These are phyloP conservation scores for Sardinella longiceps DNA, from an alignment of 2,797 vertebrate genomes.

Conservation along the genomic window DNA sequence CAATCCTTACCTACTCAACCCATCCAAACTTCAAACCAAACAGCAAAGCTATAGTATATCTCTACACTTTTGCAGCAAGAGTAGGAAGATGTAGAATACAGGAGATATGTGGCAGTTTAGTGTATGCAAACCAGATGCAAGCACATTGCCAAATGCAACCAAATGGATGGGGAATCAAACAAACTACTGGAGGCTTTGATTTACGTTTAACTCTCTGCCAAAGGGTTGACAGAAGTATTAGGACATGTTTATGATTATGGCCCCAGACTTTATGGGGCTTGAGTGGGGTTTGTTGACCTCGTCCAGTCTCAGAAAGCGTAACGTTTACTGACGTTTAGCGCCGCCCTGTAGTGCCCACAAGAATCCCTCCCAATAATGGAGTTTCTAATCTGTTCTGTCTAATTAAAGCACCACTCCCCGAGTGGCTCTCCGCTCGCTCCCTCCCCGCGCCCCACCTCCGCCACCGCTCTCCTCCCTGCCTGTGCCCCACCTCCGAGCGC, in stretches of 20 bases:
- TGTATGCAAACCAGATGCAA: too few relatives aligned
- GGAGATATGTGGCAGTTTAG: too few relatives aligned
- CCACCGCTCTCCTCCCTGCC: too few relatives aligned
- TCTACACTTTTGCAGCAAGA: too few relatives aligned
- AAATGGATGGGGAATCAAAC: too few relatives aligned
- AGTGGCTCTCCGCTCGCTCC: background rate
- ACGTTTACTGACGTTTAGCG: background rate
- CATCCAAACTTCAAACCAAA: too few relatives aligned
- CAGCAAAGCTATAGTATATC: too few relatives aligned
- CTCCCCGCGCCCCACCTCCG: background rate
- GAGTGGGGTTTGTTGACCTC: slow-evolving; percentile 4
- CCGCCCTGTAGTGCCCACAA: slow-evolving; percentile 20
- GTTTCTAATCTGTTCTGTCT: slow-evolving; percentile 59
- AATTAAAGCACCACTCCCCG: slow-evolving; percentile 1
- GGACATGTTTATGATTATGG: background rate
- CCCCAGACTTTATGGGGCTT: background rate
- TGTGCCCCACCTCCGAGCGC: background rate
- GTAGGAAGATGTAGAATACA: too few relatives aligned
- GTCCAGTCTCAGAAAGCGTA: background rate
- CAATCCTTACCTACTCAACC: too few relatives aligned
- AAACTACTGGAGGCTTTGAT: too few relatives aligned
- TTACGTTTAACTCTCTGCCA: too few relatives aligned
- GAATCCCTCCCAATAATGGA: slow-evolving; percentile 10
- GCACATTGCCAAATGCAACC: too few relatives aligned
- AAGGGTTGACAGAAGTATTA: background rate